These are phyloP conservation scores for Zoanthus sansibaricus DNA, from an alignment of 92 coral and sea anemone genomes.

Conservation along the genomic window DNA sequence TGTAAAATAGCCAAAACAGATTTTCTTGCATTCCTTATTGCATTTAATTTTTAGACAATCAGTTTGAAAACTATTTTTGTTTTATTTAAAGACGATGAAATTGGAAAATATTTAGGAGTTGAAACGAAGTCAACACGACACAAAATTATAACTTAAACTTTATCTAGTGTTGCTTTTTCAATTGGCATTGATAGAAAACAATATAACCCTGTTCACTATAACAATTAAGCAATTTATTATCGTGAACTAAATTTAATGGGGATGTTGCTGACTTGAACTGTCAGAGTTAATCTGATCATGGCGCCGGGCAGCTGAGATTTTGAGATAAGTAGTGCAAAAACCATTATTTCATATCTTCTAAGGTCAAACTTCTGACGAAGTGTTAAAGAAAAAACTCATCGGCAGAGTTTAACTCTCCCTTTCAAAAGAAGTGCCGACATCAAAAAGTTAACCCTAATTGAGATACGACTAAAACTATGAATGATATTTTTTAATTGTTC, in stretches of 20 bases:
- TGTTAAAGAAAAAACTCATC: constrained; percentile 9
- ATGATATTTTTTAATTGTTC: background rate
- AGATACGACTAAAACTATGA: background rate
- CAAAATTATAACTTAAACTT: background rate
- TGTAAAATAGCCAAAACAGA: too few species aligned
- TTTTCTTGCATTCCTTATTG: too few species aligned
- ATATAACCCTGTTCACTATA: background rate
- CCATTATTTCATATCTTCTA: constrained; percentile 30
- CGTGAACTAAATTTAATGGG: constrained; percentile 6
- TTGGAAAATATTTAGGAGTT: background rate
- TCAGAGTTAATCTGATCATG: constrained; percentile 20
- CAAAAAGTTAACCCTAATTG: background rate
- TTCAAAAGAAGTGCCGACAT: constrained; percentile 44
- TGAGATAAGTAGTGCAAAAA: constrained; percentile 16
- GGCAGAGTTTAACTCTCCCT: background rate
- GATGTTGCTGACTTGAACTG: constrained; percentile 13
- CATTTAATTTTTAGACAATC: too few species aligned
- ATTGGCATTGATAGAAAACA: background rate
- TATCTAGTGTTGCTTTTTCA: background rate
- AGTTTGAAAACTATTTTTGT: background rate
- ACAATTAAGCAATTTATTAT: constrained; percentile 36
- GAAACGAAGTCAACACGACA: background rate
- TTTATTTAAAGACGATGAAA: background rate
- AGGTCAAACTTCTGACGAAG: constrained; percentile 38
- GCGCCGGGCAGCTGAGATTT: constrained; percentile 48